Conservation (phyloP, 2,797 vertebrate species). For the Macrochelys suwanniensis region DNA sequence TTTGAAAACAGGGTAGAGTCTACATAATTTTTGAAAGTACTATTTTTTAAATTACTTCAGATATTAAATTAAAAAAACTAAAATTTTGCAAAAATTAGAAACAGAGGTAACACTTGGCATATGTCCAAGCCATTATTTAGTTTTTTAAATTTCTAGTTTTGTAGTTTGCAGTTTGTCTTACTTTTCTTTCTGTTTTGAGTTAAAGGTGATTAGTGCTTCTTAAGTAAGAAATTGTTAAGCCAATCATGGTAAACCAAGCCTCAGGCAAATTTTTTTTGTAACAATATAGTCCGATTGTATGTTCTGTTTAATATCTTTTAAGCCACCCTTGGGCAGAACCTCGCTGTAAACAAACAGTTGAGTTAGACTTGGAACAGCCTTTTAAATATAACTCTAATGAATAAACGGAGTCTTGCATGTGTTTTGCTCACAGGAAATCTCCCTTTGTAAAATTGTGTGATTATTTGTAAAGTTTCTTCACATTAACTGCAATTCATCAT, state of each 20-base stretch:
- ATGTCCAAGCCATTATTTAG: neutral
- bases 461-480: slow-evolving; percentile 31
- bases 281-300: slow-evolving; percentile 55
- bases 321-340: slow-evolving; percentile 69
- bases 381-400: slow-evolving; percentile 71
- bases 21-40: neutral
- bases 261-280: slow-evolving; percentile 44
- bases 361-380: slow-evolving; percentile 70
- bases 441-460: slow-evolving; percentile 40
- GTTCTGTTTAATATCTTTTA: slow-evolving; percentile 69
- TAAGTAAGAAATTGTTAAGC: slow-evolving; percentile 44
- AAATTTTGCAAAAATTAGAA: neutral
- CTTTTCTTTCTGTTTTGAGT: neutral
- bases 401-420: slow-evolving; percentile 72
- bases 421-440: slow-evolving; percentile 62
- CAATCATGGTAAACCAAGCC: slow-evolving; percentile 10
- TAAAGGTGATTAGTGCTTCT: slow-evolving; percentile 25
- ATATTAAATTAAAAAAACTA: neutral
- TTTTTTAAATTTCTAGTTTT: neutral
- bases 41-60: neutral
- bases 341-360: slow-evolving; percentile 67
- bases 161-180: neutral
- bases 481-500: neutral
- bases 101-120: neutral
- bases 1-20: neutral